phyloP scores from a whole-genome alignment of 2,113 vertebrate genomes.

The Piprites chloris region DNA sequence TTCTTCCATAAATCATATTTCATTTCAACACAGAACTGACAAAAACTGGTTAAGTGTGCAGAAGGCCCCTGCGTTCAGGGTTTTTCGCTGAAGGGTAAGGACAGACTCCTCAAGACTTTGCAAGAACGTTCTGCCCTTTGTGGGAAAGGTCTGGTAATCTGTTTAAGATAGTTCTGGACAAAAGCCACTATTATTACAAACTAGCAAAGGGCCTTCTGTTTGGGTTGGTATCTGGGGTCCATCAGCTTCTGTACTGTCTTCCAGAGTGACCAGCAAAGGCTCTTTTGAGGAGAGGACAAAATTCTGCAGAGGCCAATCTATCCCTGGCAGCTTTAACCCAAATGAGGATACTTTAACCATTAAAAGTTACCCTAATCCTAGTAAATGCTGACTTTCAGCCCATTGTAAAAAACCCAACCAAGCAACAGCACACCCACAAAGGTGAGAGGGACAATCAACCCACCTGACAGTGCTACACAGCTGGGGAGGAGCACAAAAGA shows the following conservation, averaged over 20 bases:
- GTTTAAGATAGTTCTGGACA: neutral
- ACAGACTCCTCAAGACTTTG: neutral
- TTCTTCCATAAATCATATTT: neutral
- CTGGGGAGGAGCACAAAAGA: neutral
- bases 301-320: neutral
- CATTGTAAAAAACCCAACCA: neutral
- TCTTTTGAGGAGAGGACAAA: neutral
- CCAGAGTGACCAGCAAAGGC: neutral
- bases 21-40: neutral
- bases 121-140: neutral
- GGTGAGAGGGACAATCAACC: neutral
- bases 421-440: neutral
- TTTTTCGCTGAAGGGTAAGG: neutral
- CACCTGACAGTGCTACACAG: neutral
- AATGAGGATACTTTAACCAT: neutral
- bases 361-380: neutral
- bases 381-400: neutral
- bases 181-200: neutral
- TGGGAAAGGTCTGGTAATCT: neutral
- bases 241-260: neutral
- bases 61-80: neutral
- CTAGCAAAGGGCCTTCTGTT: neutral
- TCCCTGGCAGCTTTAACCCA: neutral
- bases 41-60: neutral
- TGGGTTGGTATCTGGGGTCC: neutral